Percentiles rank a stretch among this genome's conserved stretches.
phyloP scores from a whole-genome alignment of 2,888 invertebrate genomes.

The Acanthosepion esculentum region DNA sequence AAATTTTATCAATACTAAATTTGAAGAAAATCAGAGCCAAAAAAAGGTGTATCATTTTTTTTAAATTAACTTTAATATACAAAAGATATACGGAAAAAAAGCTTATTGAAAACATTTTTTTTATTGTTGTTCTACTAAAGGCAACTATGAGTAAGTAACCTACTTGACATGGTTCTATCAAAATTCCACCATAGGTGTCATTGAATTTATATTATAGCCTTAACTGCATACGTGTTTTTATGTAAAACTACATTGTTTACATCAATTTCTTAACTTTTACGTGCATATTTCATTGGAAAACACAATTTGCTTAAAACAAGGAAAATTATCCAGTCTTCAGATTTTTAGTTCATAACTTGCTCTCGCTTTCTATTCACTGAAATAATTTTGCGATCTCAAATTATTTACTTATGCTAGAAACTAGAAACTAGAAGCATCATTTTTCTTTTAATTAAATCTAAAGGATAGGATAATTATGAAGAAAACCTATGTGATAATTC shows the following conservation, averaged over 20 bases:
- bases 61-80: background rate
- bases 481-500: too few relatives aligned
- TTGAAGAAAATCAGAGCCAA: too few relatives aligned
- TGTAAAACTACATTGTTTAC: background rate
- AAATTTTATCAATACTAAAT: too few relatives aligned
- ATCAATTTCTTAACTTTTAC: background rate
- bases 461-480: too few relatives aligned
- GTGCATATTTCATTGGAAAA: background rate
- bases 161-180: background rate
- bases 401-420: background rate
- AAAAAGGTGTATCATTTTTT: background rate
- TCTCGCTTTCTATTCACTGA: background rate
- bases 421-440: too few relatives aligned
- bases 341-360: background rate
- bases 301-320: background rate
- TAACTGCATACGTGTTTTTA: background rate
- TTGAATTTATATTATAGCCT: background rate
- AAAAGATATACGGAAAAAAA: background rate
- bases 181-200: background rate
- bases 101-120: background rate
- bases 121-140: background rate
- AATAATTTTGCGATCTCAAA: background rate
- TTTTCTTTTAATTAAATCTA: too few relatives aligned
- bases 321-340: background rate
- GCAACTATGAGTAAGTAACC: background rate